These are phyloP conservation scores for Spodoptera picta DNA, from an alignment of 2,888 invertebrate species.

Conservation along the genomic window DNA sequence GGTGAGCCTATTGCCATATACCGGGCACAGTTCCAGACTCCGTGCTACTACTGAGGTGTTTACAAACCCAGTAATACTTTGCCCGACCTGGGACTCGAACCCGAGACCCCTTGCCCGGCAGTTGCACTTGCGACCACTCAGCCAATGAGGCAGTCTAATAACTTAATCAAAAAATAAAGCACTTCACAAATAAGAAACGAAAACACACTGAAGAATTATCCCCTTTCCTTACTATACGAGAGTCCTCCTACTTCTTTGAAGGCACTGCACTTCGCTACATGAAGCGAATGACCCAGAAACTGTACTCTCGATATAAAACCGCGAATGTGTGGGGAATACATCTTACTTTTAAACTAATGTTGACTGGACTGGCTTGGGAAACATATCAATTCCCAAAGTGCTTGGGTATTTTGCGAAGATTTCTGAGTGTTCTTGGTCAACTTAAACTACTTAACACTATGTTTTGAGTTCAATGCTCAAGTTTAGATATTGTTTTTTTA, in stretches of 20 bases:
- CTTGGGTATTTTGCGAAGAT: not conserved
- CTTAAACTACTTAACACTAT: not conserved
- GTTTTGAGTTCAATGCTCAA: no score
- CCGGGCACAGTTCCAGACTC: no score
- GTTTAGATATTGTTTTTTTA: no score
- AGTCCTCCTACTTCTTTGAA: conserved; percentile 49
- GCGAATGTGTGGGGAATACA: conserved; percentile 33
- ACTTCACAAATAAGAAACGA: no score
- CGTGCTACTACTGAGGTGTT: no score
- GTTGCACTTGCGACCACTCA: no score
- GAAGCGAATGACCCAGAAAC: conserved; percentile 62
- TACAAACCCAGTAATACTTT: no score
- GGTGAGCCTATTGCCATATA: no score
- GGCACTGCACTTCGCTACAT: conserved; percentile 56
- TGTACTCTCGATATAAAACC: conserved; percentile 52
- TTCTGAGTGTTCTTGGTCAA: not conserved
- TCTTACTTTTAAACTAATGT: conserved; percentile 49
- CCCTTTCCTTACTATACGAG: not conserved
- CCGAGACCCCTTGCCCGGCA: no score
- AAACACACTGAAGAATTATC: not conserved
- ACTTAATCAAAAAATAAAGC: no score
- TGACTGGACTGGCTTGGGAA: conserved; percentile 22
- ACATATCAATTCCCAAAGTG: conserved; percentile 34
- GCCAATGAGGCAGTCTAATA: no score
- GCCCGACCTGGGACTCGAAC: no score